These are phyloP conservation scores for Hypanus sabinus DNA, from an alignment of 2,113 vertebrate species.

Conservation along the genomic window DNA sequence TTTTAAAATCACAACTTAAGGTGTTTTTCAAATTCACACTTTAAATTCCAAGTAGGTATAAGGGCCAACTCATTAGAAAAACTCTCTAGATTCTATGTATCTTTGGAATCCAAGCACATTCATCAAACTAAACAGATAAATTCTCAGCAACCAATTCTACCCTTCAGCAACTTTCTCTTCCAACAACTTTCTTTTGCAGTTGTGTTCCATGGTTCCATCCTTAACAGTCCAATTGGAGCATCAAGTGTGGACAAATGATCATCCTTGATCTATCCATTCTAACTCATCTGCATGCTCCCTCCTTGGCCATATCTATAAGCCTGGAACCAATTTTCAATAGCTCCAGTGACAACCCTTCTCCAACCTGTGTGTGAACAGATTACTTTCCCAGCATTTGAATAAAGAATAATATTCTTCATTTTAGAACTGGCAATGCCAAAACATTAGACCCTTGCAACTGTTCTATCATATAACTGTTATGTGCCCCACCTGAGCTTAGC, in stretches of 20 bases:
- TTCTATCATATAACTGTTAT: background rate
- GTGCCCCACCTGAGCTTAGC: background rate
- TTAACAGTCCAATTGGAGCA: background rate
- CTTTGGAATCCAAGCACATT: background rate
- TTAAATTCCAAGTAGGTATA: background rate
- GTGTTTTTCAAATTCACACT: background rate
- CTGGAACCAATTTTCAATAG: background rate
- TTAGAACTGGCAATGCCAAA: background rate
- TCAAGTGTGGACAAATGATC: background rate
- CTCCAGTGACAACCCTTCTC: background rate
- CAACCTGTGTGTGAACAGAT: background rate
- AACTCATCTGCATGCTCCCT: background rate
- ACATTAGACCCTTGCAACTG: background rate
- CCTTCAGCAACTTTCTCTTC: background rate
- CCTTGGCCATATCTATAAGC: background rate
- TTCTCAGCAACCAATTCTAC: background rate
- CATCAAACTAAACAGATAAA: background rate
- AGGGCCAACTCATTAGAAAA: background rate
- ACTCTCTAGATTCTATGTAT: background rate
- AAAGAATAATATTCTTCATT: background rate
- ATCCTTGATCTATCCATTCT: background rate
- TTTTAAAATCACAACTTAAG: background rate
- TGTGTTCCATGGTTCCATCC: background rate
- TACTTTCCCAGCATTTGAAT: background rate
- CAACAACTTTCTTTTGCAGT: background rate